phyloP scores from a whole-genome alignment of 2,888 invertebrate genomes.

The Acleris laterana region DNA sequence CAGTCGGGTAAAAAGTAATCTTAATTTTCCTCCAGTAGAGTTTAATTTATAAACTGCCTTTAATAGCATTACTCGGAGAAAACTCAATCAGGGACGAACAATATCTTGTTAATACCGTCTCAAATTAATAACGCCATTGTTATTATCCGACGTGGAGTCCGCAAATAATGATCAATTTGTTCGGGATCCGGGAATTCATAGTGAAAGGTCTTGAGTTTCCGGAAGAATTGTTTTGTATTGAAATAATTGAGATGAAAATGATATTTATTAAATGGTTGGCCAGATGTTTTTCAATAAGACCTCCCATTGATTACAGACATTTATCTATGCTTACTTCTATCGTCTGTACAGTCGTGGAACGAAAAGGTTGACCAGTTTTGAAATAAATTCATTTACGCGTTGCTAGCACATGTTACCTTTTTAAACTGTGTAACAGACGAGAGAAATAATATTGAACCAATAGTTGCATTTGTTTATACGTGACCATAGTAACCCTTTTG shows the following conservation, averaged over 20 bases:
- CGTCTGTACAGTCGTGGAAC: no score
- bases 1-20: no score
- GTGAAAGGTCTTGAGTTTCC: neutral
- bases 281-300: neutral
- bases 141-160: constrained; percentile 2
- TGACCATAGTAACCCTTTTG: no score
- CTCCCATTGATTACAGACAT: no score
- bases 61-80: neutral
- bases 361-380: no score
- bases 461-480: no score
- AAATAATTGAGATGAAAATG: neutral
- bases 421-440: no score
- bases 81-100: neutral
- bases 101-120: neutral
- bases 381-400: no score
- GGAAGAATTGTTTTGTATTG: neutral
- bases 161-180: constrained; percentile 3
- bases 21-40: no score
- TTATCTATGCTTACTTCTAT: no score
- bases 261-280: neutral
- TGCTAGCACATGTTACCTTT: no score
- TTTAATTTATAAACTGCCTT: neutral
- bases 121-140: neutral
- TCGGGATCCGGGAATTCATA: neutral
- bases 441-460: no score